phyloP scores from a whole-genome alignment of 2,797 vertebrate genomes.

The Mionectes olivaceus region DNA sequence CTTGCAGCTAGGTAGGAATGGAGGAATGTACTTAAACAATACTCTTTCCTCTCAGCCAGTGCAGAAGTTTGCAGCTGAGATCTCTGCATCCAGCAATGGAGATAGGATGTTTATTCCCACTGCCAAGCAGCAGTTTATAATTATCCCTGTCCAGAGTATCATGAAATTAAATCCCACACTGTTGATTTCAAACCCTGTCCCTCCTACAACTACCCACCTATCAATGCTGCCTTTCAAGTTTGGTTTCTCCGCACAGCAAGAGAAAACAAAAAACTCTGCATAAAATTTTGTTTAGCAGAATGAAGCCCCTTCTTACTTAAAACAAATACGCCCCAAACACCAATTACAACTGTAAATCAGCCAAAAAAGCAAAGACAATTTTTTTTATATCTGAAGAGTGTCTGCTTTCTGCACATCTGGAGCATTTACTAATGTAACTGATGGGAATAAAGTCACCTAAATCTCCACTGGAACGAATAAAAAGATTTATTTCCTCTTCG shows the following conservation, averaged over 20 bases:
- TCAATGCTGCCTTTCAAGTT: neutral
- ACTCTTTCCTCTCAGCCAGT: neutral
- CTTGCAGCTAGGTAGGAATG: neutral
- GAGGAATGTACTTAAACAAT: neutral
- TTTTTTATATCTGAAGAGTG: neutral
- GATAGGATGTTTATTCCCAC: neutral
- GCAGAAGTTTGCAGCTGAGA: neutral
- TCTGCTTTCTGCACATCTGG: neutral
- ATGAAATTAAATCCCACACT: neutral
- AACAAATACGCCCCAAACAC: neutral
- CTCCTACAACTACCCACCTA: neutral
- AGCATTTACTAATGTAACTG: neutral
- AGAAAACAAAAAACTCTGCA: neutral
- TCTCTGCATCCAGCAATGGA: neutral
- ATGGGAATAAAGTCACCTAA: neutral
- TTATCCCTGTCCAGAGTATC: slow-evolving; percentile 25
- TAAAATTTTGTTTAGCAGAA: neutral
- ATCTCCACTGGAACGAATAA: neutral
- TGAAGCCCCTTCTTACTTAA: neutral
- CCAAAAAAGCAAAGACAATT: neutral
- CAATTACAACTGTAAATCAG: neutral
- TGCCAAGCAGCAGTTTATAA: slow-evolving; percentile 43
- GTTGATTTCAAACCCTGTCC: neutral
- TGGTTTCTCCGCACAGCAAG: neutral
- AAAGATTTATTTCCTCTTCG: neutral